These are phyloP conservation scores for Microctonus aethiopoides DNA, from an alignment of 2,888 invertebrate genomes.

Conservation along the genomic window DNA sequence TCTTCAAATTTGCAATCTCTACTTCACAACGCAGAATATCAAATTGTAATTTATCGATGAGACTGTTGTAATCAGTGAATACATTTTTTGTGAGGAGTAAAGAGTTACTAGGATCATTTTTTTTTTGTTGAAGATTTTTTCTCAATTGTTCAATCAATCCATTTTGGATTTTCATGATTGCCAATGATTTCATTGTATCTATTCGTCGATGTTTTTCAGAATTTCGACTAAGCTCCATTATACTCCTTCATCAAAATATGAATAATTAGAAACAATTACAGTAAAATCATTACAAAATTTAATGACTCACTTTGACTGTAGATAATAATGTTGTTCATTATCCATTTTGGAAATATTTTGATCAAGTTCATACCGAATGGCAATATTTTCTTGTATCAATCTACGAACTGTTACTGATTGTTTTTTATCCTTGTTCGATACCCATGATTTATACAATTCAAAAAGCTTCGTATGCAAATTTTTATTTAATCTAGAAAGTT, in stretches of 20 bases:
- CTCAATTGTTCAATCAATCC: constrained; percentile 40
- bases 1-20: constrained; percentile 40
- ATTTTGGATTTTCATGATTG: constrained; percentile 45
- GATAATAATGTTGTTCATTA: constrained; percentile 31
- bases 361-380: constrained; percentile 50
- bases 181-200: constrained; percentile 33
- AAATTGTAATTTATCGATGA: constrained; percentile 23
- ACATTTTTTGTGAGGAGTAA: background rate
- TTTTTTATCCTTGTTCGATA: constrained; percentile 45
- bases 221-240: background rate
- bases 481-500: constrained; percentile 51
- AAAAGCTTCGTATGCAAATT: constrained; percentile 53
- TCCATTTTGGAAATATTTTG: constrained; percentile 36
- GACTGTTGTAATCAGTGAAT: constrained; percentile 29
- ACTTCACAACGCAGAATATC: constrained; percentile 9
- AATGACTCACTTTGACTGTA: constrained; percentile 34
- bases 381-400: constrained; percentile 56
- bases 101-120: background rate
- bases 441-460: constrained; percentile 48
- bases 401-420: constrained; percentile 48
- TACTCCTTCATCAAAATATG: background rate
- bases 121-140: constrained; percentile 25
- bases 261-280: constrained; percentile 21
- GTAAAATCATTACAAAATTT: background rate
- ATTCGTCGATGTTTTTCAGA: background rate